Evolutionary conservation across 1,140 invertebrate genomes (phyloP).

Genomic region (Aphis craccivora): DNA sequence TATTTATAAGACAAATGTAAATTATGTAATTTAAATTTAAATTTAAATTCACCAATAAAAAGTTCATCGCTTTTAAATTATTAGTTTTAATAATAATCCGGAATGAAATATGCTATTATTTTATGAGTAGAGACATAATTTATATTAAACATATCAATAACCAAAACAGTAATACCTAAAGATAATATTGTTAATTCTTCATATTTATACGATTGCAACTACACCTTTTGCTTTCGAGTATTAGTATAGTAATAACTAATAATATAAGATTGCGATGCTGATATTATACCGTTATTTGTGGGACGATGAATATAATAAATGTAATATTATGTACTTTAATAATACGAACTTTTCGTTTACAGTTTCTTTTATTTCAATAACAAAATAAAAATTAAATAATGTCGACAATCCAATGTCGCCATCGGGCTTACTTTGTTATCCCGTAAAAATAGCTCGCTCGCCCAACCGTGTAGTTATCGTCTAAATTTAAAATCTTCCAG

Average conservation of each 20-base stretch:
- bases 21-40: neutral
- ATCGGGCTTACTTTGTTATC: neutral
- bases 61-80: too few relatives aligned
- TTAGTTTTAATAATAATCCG: too few relatives aligned
- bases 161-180: neutral
- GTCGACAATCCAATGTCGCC: neutral
- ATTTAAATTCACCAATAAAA: too few relatives aligned
- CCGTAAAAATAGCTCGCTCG: neutral
- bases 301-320: too few relatives aligned
- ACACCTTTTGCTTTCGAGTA: neutral
- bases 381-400: neutral
- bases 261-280: too few relatives aligned
- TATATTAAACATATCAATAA: neutral
- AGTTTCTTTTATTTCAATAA: neutral
- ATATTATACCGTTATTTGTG: too few relatives aligned
- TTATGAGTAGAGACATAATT: too few relatives aligned
- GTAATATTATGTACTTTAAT: too few relatives aligned
- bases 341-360: neutral
- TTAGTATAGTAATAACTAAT: too few relatives aligned
- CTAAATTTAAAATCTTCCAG: neutral
- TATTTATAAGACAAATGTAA: neutral
- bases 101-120: too few relatives aligned
- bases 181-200: neutral
- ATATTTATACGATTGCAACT: neutral
- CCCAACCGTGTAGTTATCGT: neutral